Evolutionary conservation across 1,140 invertebrate species (phyloP).

Genomic region (Parapsyche elsis): DNA sequence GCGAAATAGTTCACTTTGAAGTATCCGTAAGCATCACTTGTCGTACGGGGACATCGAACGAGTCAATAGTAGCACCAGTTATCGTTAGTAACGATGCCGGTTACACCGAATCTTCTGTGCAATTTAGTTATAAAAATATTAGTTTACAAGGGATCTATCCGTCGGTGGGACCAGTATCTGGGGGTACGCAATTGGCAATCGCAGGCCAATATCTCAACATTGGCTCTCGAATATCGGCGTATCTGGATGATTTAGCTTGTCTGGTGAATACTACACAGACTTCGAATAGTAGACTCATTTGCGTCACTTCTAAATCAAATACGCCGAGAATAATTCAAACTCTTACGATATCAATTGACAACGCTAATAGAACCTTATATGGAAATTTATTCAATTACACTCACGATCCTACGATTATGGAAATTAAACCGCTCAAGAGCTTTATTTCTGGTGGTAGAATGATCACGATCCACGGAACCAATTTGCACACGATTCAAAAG

Average conservation of each 20-base stretch:
- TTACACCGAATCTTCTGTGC: slow-evolving; percentile 86
- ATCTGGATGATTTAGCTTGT: slow-evolving; percentile 90
- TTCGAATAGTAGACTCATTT: slow-evolving; percentile 88
- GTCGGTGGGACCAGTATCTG: slow-evolving; percentile 88
- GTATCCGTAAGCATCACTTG: slow-evolving; percentile 93
- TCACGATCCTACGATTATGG: slow-evolving; percentile 92
- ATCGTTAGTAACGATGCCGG: slow-evolving; percentile 91
- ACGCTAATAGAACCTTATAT: slow-evolving; percentile 76
- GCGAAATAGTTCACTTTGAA: slow-evolving; percentile 88
- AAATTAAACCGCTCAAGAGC: slow-evolving; percentile 88
- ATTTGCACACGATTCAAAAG: slow-evolving; percentile 91
- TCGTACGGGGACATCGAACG: slow-evolving; percentile 81
- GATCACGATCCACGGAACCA: slow-evolving; percentile 92
- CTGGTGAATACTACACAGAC: slow-evolving; percentile 88
- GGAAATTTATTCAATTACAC: slow-evolving; percentile 94
- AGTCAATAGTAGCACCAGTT: slow-evolving; percentile 82
- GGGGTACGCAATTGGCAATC: slow-evolving; percentile 92
- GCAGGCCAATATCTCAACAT: slow-evolving; percentile 93
- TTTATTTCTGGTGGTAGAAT: slow-evolving; percentile 93
- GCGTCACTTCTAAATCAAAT: slow-evolving; percentile 79
- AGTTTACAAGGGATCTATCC: slow-evolving; percentile 85
- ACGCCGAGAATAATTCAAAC: slow-evolving; percentile 62
- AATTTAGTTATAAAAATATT: slow-evolving; percentile 91
- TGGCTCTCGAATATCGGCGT: slow-evolving; percentile 88
- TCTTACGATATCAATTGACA: slow-evolving; percentile 68